phyloP scores from a whole-genome alignment of 1,140 invertebrate species.

The Patella vulgata region DNA sequence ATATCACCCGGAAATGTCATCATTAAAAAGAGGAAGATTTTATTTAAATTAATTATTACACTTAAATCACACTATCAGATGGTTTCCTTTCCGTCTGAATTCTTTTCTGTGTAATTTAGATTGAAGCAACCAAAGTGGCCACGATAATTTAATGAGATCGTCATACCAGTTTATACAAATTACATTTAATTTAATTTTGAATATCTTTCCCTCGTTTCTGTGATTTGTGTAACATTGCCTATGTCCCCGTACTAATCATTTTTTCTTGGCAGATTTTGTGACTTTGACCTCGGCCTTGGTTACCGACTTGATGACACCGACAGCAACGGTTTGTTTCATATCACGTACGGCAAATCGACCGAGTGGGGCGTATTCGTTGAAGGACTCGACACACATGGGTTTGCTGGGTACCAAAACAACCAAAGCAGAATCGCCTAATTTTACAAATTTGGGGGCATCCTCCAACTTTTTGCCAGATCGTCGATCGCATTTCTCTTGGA shows the following conservation, averaged over 20 bases:
- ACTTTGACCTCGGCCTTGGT: conserved; percentile 76
- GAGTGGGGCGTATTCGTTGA: conserved; percentile 96
- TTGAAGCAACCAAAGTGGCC: conserved; percentile 65
- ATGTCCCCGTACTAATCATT: conserved; percentile 44
- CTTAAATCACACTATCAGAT: too few species aligned
- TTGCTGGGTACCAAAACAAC: conserved; percentile 92
- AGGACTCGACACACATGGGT: conserved; percentile 97
- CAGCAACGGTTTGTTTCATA: conserved; percentile 99
- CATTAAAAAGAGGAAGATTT: too few species aligned
- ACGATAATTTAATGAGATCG: conserved; percentile 55
- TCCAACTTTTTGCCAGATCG: conserved; percentile 82
- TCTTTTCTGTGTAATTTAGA: conserved; percentile 69
- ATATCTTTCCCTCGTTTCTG: conserved; percentile 13
- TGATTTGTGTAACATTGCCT: conserved; percentile 20
- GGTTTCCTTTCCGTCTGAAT: conserved; percentile 66
- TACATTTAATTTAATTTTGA: conserved; percentile 30
- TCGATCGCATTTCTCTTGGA: conserved; percentile 97
- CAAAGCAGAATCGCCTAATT: conserved; percentile 93
- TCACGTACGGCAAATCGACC: conserved; percentile 99
- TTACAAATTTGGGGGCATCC: conserved; percentile 78
- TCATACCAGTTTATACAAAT: conserved; percentile 41
- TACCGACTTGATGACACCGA: conserved; percentile 90
- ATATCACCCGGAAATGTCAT: too few species aligned
- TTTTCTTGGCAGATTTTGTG: conserved; percentile 85
- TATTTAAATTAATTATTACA: too few species aligned